Evolutionary conservation across 2,113 vertebrate genomes (phyloP), one percentile per base, ranked within the genome.

Genomic region (Saguinus imperator): DNA sequence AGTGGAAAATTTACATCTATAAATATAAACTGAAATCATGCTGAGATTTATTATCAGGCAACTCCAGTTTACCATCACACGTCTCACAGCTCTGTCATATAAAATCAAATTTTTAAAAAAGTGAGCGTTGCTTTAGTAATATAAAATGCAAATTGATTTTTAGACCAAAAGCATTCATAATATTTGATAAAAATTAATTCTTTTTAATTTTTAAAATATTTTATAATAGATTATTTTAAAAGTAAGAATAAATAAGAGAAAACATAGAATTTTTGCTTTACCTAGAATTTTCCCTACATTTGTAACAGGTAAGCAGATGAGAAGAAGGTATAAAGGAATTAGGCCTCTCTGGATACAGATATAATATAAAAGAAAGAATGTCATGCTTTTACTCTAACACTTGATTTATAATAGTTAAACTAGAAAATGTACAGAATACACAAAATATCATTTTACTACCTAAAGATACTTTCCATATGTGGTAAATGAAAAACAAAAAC

Each of bases 381-480:
- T 4, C 2, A 35, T 64, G 10, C 1, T 27, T 37, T 92, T 18
- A 48, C n/a, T 94, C 2, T 35, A 27, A 23, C 76, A 93, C 17
- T 92, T 92, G n/a, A 12, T 70, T 94, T 83, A 43, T n/a, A 88
- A 88, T 40, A 8, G n/a, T 76, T 89, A 96, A 95, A 72, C 7
- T 84, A 86, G 32, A 82, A 92, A 96, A 82, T 76, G 16, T 64
- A 81, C 18, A 37, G n/a, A 91, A 77, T 52, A 35, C 35, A 83
- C 81, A 94, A 88, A 81, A 27, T 81, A 13, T 50, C 17, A 86
- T 87, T 97, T 89, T 14, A 18, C 50, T 76, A 81, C 12, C 17
- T 25, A 93, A 81, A 61, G 27, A 85, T 94, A 73, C 94, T 95
- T 97, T 89, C 73, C 77, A 84, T 87, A 92, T 84, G 80, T 58